These are phyloP conservation scores for Chiroxiphia lanceolata DNA, from an alignment of 2,797 vertebrate genomes.

Conservation along the genomic window DNA sequence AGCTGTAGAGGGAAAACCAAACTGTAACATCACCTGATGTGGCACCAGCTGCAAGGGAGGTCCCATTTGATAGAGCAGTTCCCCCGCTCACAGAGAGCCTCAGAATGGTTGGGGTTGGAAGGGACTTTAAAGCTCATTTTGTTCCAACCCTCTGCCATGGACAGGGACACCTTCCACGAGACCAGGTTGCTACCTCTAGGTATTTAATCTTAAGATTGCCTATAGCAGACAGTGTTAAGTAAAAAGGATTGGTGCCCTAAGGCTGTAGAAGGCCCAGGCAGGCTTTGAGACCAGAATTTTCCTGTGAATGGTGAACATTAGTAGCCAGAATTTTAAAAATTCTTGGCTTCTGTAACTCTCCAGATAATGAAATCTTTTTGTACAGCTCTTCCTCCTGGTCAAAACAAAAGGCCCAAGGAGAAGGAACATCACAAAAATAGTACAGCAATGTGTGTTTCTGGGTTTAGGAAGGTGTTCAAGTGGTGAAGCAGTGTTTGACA, in stretches of 20 bases:
- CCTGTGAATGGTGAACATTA: background rate
- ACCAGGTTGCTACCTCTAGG: background rate
- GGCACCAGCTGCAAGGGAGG: background rate
- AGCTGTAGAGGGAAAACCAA: background rate
- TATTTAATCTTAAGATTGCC: background rate
- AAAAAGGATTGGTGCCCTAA: background rate
- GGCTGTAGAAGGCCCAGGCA: background rate
- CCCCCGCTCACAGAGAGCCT: background rate
- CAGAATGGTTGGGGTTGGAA: background rate
- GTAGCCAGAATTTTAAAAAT: background rate
- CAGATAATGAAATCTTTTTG: background rate
- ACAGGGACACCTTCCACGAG: background rate
- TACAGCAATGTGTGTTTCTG: background rate
- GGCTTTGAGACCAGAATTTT: background rate
- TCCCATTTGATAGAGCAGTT: background rate
- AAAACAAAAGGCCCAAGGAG: background rate
- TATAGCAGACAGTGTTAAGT: background rate
- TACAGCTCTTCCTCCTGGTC: background rate
- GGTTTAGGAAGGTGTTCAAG: background rate
- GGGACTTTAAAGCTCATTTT: background rate
- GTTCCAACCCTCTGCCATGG: background rate
- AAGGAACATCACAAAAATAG: background rate
- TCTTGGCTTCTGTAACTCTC: background rate
- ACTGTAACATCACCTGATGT: background rate
- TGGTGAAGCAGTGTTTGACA: background rate